Evolutionary conservation across 2,113 vertebrate species (phyloP), one percentile per base, ranked within the genome.

Genomic region (Phasianus colchicus): DNA sequence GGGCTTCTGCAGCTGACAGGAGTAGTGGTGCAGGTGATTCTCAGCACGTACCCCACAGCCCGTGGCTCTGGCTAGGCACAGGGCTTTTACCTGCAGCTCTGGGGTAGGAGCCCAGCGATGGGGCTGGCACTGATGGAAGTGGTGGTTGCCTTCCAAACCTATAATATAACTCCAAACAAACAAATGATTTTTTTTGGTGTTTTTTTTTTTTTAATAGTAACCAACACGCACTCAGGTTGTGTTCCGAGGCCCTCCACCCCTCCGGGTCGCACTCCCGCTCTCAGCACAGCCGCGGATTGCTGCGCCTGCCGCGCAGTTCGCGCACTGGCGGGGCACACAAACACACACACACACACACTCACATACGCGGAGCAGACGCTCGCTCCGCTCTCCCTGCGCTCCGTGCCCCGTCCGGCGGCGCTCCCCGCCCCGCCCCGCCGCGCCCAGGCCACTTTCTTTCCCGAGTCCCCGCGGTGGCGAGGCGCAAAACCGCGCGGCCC

Each of bases 1-100:
- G 58, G 54, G 43, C 10, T 3, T 3, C 25, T 4, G 45, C 17
- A 1, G 48, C 48, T 13, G 22, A 24, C 48, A 50, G 48, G 21
- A 50, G 22, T 24, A 50, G 48, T 50, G 48, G 47, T 7, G 21
- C 6, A 5, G 4, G 27, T 0, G 6, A 11, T 47, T 32, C 34
- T 3, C 17, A 8, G 38, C 12, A 3, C 8, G 0, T 0, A 6
- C 0, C 42, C 57, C 19, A 19, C 36, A n/a, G 15, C 40, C 16
- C 63, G n/a, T 9, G 1, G 10, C 50, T 40, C 32, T 2, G 4
- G 6, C 1, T 1, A 10, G 50, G 30, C 48, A 48, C 12, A 1
- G 8, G 19, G 58, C 24, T 5, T 54, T 88, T 6, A 6, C 21
- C 65, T 54, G 16, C 63, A 34, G 0, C 57, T 30, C n/a, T 2